phyloP scores from a whole-genome alignment of 2,113 vertebrate genomes.

The Lophochroa leadbeateri region DNA sequence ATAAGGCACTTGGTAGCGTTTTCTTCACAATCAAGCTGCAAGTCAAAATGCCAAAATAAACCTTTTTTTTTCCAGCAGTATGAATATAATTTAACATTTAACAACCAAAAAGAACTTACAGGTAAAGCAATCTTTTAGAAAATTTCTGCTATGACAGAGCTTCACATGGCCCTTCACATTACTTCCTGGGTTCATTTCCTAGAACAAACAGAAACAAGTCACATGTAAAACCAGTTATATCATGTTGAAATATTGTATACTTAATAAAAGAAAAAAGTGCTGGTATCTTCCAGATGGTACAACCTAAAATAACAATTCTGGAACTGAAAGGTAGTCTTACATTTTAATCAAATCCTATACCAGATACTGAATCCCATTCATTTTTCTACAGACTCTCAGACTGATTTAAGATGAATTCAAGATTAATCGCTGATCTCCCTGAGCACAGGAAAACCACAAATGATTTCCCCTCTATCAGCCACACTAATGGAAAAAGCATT shows the following conservation, averaged over 20 bases:
- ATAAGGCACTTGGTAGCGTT: background rate
- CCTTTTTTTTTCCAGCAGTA: background rate
- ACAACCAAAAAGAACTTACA: constrained; percentile 70
- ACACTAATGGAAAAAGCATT: background rate
- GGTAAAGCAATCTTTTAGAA: constrained; percentile 38
- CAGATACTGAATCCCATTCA: background rate
- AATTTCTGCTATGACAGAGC: constrained; percentile 18
- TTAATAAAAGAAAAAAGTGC: background rate
- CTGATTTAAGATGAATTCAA: background rate
- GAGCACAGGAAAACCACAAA: background rate
- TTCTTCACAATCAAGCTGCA: background rate
- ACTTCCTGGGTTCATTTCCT: constrained; percentile 64
- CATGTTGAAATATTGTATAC: background rate
- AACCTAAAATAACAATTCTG: background rate
- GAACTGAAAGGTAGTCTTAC: background rate
- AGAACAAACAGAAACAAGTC: constrained; percentile 52
- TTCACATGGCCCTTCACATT: constrained; percentile 18
- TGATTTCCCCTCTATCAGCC: background rate
- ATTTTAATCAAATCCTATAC: background rate
- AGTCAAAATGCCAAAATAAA: background rate
- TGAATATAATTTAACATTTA: background rate
- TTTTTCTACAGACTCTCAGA: background rate
- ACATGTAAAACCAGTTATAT: background rate
- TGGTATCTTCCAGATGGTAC: background rate
- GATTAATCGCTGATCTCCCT: background rate